Percentiles rank a stretch among this genome's conserved stretches.
Evolutionary conservation across 2,113 vertebrate genomes (phyloP).

Genomic region (Channa maculata): DNA sequence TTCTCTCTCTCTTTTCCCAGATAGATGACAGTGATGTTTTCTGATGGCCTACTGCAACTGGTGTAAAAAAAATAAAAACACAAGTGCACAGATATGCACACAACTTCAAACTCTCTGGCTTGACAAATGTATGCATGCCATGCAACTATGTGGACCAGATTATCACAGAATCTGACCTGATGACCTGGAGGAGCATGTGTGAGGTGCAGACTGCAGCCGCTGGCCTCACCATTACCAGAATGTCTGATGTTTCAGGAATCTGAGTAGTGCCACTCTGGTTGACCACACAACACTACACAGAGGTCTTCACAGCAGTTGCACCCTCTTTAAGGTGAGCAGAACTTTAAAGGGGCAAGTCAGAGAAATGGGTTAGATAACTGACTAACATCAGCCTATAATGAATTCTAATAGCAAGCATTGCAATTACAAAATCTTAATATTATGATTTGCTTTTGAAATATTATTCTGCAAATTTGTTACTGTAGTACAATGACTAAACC

Average conservation of each 20-base stretch:
- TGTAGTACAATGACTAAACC: background rate
- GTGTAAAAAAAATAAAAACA: background rate
- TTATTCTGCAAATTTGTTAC: background rate
- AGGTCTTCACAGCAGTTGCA: background rate
- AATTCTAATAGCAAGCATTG: too few species aligned
- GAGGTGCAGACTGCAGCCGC: constrained; percentile 53
- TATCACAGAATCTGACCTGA: constrained; percentile 76
- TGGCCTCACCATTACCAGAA: constrained; percentile 61
- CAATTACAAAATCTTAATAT: background rate
- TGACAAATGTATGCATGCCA: constrained; percentile 38
- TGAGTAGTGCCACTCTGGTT: constrained; percentile 49
- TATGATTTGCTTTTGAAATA: background rate
- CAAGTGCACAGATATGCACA: constrained; percentile 4
- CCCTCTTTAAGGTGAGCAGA: constrained; percentile 5
- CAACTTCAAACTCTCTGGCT: constrained; percentile 34
- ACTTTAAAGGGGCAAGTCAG: background rate
- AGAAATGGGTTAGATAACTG: background rate
- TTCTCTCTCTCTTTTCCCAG: constrained; percentile 50
- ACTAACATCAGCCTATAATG: too few species aligned
- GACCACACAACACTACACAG: constrained; percentile 51
- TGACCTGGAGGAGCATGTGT: constrained; percentile 69
- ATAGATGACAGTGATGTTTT: constrained; percentile 69
- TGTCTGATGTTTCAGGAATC: constrained; percentile 76
- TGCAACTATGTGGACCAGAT: constrained; percentile 65
- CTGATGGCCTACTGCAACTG: constrained; percentile 71